Percentiles rank a stretch among this genome's conserved stretches.
Evolutionary conservation across 2,888 invertebrate genomes (phyloP).

Genomic region (Leucozona laternaria): DNA sequence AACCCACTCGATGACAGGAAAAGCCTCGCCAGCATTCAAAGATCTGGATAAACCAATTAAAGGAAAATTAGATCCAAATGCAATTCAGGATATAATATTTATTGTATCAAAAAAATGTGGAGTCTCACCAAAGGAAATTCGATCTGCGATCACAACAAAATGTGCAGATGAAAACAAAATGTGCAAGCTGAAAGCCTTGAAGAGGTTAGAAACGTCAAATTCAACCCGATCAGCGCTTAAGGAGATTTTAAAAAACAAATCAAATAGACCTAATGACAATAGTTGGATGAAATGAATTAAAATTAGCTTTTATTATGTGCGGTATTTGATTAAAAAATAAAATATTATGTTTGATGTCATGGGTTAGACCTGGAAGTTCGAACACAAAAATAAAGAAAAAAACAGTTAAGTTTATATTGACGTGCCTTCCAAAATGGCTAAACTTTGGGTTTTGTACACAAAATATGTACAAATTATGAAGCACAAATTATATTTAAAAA

Average conservation of each 20-base stretch:
- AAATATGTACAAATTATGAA: too few relatives aligned
- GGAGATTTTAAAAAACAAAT: slow-evolving; percentile 9
- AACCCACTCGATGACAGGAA: slow-evolving; percentile 87
- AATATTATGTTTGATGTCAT: not conserved
- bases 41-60: slow-evolving; percentile 81
- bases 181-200: slow-evolving; percentile 83
- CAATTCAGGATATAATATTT: slow-evolving; percentile 86
- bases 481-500: too few relatives aligned
- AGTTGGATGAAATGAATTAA: slow-evolving; percentile 3
- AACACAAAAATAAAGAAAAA: not conserved
- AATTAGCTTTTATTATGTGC: not conserved
- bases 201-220: slow-evolving; percentile 65
- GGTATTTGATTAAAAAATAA: not conserved
- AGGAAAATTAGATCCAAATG: slow-evolving; percentile 84
- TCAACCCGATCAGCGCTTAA: not conserved
- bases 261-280: slow-evolving; percentile 9
- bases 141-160: slow-evolving; percentile 86
- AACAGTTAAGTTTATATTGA: too few relatives aligned
- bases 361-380: not conserved
- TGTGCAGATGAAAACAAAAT: slow-evolving; percentile 87
- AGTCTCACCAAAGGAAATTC: slow-evolving; percentile 85
- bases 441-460: too few relatives aligned
- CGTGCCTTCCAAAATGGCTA: too few relatives aligned
- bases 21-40: slow-evolving; percentile 85
- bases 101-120: slow-evolving; percentile 85